These are phyloP conservation scores for Tetraodon nigroviridis DNA, from an alignment of 2,113 vertebrate species.

Conservation along the genomic window DNA sequence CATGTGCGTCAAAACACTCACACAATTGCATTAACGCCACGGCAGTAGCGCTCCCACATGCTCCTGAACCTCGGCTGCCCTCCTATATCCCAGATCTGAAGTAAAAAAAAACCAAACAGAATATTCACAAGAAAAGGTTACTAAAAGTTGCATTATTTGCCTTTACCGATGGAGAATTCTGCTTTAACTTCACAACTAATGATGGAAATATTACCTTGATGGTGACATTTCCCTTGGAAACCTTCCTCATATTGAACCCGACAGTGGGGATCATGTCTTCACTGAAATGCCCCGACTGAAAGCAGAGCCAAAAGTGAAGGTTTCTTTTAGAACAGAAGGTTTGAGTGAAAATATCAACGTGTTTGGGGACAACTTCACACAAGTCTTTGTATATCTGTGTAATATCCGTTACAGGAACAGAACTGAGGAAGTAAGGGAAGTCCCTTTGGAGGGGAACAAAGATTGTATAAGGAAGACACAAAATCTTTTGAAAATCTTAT, in stretches of 20 bases:
- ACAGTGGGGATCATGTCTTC: conserved; percentile 91
- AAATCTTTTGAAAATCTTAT: too few relatives aligned
- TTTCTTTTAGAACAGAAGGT: neutral
- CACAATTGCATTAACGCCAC: conserved; percentile 98
- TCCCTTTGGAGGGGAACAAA: too few relatives aligned
- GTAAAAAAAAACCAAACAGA: neutral
- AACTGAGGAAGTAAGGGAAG: too few relatives aligned
- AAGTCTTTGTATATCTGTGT: too few relatives aligned
- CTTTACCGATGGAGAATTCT: neutral
- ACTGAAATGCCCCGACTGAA: conserved; percentile 83
- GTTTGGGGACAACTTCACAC: too few relatives aligned
- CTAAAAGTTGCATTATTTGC: neutral
- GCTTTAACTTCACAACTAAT: neutral
- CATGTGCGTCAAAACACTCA: conserved; percentile 69
- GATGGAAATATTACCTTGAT: conserved; percentile 68
- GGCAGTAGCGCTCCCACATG: conserved; percentile 99
- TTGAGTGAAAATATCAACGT: too few relatives aligned
- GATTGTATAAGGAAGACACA: too few relatives aligned
- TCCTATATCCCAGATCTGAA: conserved; percentile 99
- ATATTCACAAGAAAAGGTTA: neutral
- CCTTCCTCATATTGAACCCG: conserved; percentile 87
- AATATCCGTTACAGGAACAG: too few relatives aligned
- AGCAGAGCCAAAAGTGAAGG: conserved; percentile 25
- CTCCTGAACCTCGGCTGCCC: conserved; percentile 97
- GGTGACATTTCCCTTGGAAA: conserved; percentile 80